phyloP scores from a whole-genome alignment of 2,888 invertebrate species.

The Troides oblongomaculatus region DNA sequence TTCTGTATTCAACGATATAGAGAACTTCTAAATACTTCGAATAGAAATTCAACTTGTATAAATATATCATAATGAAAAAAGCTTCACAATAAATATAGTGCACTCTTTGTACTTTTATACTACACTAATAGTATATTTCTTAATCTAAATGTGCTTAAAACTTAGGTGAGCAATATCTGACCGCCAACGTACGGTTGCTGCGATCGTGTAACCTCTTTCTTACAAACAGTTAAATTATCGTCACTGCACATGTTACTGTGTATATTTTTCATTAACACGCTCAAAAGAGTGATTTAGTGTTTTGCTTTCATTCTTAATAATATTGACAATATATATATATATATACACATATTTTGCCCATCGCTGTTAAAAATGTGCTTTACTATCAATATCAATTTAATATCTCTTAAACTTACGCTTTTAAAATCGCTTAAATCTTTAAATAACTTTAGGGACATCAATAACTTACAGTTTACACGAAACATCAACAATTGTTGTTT shows the following conservation, averaged over 20 bases:
- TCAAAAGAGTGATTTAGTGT: constrained; percentile 7
- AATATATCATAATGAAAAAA: constrained; percentile 17
- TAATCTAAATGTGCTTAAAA: constrained; percentile 50
- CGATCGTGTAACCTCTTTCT: constrained; percentile 34
- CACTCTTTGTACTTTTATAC: constrained; percentile 55
- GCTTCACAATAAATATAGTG: constrained; percentile 39
- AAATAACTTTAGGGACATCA: constrained; percentile 12
- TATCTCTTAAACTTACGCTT: constrained; percentile 28
- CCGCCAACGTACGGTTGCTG: constrained; percentile 6
- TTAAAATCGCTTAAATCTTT: constrained; percentile 24
- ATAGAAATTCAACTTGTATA: constrained; percentile 22
- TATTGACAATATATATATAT: background rate
- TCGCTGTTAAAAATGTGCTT: constrained; percentile 23
- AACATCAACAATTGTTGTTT: constrained; percentile 16
- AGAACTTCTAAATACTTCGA: constrained; percentile 2
- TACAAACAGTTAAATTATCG: constrained; percentile 6
- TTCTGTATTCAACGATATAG: constrained; percentile 14
- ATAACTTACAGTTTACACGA: constrained; percentile 3
- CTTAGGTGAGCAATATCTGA: constrained; percentile 59
- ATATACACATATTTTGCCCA: constrained; percentile 2
- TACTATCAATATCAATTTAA: constrained; percentile 31
- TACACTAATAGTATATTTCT: constrained; percentile 40
- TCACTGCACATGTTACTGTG: background rate
- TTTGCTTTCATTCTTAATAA: constrained; percentile 14
- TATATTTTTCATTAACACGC: background rate